Evolutionary conservation across 2,797 vertebrate species (phyloP).

Genomic region (Takifugu rubripes): DNA sequence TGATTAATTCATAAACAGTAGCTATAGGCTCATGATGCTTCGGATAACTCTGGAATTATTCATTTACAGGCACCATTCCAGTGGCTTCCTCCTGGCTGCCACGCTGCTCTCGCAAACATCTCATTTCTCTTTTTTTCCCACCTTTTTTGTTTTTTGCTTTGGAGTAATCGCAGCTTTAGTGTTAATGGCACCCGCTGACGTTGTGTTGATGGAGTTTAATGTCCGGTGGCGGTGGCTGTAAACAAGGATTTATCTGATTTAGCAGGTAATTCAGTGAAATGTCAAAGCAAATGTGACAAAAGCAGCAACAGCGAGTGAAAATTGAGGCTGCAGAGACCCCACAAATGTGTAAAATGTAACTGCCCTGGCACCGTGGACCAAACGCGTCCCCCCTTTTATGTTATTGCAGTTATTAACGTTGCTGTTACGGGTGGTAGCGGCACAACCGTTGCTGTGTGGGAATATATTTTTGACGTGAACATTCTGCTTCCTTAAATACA

Average conservation of each 20-base stretch:
- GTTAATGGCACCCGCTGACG: slow-evolving; percentile 50
- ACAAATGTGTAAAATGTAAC: background rate
- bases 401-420: no score
- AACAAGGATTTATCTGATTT: slow-evolving; percentile 62
- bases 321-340: background rate
- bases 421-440: no score
- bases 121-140: slow-evolving; percentile 33
- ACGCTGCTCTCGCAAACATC: slow-evolving; percentile 27
- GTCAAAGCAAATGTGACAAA: slow-evolving; percentile 44
- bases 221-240: slow-evolving; percentile 57
- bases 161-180: slow-evolving; percentile 37
- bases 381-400: no score
- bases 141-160: slow-evolving; percentile 33
- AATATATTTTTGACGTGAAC: no score
- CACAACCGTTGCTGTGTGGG: no score
- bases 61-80: slow-evolving; percentile 63
- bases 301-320: slow-evolving; percentile 18
- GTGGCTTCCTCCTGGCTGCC: slow-evolving; percentile 26
- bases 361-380: background rate
- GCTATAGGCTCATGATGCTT: slow-evolving; percentile 73
- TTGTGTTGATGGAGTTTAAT: slow-evolving; percentile 48
- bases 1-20: slow-evolving; percentile 73
- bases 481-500: no score
- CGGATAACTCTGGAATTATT: slow-evolving; percentile 73
- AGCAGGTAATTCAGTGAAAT: slow-evolving; percentile 57